Base-by-base conservation (phyloP, 1,140 invertebrate genomes). In the Drosophila elegans region DNA sequence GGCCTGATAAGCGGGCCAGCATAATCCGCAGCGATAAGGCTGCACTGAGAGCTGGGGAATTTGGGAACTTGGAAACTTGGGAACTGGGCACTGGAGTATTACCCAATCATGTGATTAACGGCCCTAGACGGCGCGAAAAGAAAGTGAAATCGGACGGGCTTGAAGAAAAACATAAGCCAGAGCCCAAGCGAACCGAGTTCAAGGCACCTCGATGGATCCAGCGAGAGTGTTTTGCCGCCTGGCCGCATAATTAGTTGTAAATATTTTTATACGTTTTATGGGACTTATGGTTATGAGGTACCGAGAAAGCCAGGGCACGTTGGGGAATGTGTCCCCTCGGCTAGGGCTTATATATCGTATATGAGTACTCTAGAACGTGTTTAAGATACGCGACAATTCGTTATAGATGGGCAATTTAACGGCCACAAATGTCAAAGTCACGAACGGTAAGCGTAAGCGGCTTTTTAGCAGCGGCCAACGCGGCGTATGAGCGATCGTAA, bases 401-500 rank as follows among this genome's bases (percentile, higher is more conserved):
- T 49, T 62, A 78, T 78, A 80, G 80, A 75, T 53, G 38, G 54
- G 39, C 57, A 54, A 67, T 85, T 84, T 90, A 89, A 80, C 85
- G 84, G 84, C 49, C 55, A 39, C 56, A 66, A 80, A 68, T 53
- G 45, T 53, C 74, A 80, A 64, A 89, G 83, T 89, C 83, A 88
- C 80, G 84, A 74, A 66, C 67, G 59, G 10, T 48, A 72, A 75
- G 62, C 76, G 71, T 86, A 86, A 83, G 75, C 77, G 75, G 76
- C 53, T 78, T 75, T 72, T 54, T 51, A 3, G 21, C 62, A 59
- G 41, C 42, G 45, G 55, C 49, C 55, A 82, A 83, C 75, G 61
- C 75, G 79, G 32, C 75, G 83, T 88, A 88, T 88, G 79, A 69
- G 83, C 84, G 68, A 67, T 88, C 67, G 51, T 84, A 75, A 78